Evolutionary conservation across 1,140 invertebrate species (phyloP).

Genomic region (Hycleus cichorii): DNA sequence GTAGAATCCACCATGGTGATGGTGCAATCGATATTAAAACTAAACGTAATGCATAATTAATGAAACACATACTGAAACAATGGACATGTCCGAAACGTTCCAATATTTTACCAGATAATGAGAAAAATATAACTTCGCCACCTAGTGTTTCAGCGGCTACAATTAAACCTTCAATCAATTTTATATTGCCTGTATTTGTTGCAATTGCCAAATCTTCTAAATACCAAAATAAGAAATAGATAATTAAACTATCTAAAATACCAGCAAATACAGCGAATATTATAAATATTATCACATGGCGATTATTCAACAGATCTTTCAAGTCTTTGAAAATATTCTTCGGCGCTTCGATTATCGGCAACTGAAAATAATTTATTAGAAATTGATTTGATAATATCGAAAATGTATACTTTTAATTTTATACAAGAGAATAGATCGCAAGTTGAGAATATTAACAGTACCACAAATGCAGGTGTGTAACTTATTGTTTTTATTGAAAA

Average conservation of each 20-base stretch:
- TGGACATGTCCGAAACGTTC: conserved; percentile 63
- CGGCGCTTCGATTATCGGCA: conserved; percentile 57
- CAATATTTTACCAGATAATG: conserved; percentile 61
- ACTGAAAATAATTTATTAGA: conserved; percentile 41
- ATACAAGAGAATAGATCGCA: conserved; percentile 57
- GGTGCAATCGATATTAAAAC: conserved; percentile 59
- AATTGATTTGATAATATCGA: background rate
- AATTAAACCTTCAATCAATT: conserved; percentile 66
- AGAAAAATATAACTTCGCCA: conserved; percentile 69
- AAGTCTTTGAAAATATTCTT: conserved; percentile 57
- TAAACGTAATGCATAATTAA: conserved; percentile 60
- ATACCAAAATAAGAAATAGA: conserved; percentile 75
- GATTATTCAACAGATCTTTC: conserved; percentile 50
- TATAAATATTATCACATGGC: conserved; percentile 57
- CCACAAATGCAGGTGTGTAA: conserved; percentile 61
- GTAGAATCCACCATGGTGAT: conserved; percentile 65
- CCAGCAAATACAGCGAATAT: conserved; percentile 62
- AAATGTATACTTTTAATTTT: conserved; percentile 47
- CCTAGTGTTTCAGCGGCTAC: conserved; percentile 66
- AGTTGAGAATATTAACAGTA: conserved; percentile 53
- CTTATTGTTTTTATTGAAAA: conserved; percentile 51
- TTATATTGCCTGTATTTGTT: conserved; percentile 57
- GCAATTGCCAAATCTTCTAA: conserved; percentile 61
- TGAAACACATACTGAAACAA: conserved; percentile 62
- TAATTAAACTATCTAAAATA: conserved; percentile 67